Percentiles rank a stretch among this genome's conserved stretches.
phyloP scores from a whole-genome alignment of 1,140 invertebrate genomes.

The Liolophura sinensis region DNA sequence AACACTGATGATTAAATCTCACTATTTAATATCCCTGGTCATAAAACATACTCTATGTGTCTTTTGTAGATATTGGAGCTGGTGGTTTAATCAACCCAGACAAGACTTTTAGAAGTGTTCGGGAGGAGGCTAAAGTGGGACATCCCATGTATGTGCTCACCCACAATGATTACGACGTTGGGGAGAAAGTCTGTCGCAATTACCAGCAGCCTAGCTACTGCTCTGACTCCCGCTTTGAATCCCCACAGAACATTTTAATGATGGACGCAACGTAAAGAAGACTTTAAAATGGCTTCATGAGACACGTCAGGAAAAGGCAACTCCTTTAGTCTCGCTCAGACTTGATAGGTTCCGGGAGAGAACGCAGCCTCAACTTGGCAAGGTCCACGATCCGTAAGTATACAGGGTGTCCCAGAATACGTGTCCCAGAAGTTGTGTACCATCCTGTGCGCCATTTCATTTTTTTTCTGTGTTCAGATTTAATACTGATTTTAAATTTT shows the following conservation, averaged over 20 bases:
- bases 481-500: too few species aligned
- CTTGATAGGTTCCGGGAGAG: conserved; percentile 56
- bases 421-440: too few species aligned
- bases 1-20: too few species aligned
- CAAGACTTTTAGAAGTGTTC: conserved; percentile 49
- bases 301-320: conserved; percentile 41
- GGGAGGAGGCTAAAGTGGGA: conserved; percentile 41
- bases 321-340: conserved; percentile 51
- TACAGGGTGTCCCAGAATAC: too few species aligned
- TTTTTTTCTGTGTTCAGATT: too few species aligned
- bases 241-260: conserved; percentile 54
- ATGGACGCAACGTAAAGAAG: conserved; percentile 39
- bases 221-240: conserved; percentile 38
- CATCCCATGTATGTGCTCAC: conserved; percentile 51
- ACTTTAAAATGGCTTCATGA: conserved; percentile 53
- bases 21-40: not conserved
- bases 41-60: not conserved
- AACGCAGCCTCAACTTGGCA: conserved; percentile 51
- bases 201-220: conserved; percentile 43
- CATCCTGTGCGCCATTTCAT: too few species aligned
- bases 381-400: conserved; percentile 57
- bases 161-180: conserved; percentile 50
- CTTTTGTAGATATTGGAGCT: conserved; percentile 47
- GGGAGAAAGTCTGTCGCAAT: conserved; percentile 44
- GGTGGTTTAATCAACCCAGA: conserved; percentile 54